Conservation (phyloP, 2,797 vertebrate species). For the Eidolon dupreanum region DNA sequence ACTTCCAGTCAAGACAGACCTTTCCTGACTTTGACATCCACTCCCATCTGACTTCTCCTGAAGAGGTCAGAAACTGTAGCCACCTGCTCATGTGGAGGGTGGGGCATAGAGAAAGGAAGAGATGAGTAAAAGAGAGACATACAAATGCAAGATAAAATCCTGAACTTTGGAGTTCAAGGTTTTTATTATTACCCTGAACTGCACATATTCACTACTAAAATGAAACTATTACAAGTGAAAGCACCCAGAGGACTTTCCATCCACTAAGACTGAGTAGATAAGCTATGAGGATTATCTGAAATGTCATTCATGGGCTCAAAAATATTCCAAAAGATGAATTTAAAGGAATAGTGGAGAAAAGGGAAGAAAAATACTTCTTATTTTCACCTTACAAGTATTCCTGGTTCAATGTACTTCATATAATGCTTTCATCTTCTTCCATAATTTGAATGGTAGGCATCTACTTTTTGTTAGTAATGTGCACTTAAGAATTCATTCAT, state of each 20-base stretch:
- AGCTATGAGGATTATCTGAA: background rate
- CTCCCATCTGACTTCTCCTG: background rate
- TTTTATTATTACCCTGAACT: background rate
- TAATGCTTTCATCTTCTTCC: background rate
- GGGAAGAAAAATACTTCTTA: background rate
- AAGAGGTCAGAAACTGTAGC: background rate
- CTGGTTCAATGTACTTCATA: background rate
- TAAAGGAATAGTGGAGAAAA: background rate
- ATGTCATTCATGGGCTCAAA: background rate
- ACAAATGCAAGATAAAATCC: background rate
- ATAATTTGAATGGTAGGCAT: background rate
- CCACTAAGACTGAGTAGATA: background rate
- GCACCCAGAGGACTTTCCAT: background rate
- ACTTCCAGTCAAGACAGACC: background rate
- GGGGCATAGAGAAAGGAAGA: background rate
- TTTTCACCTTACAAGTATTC: background rate
- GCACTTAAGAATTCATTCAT: background rate
- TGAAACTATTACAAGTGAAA: background rate
- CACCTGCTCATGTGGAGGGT: background rate
- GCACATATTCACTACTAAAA: background rate
- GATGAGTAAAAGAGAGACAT: background rate
- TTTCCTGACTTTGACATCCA: background rate
- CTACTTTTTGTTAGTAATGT: background rate
- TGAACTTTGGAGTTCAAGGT: background rate
- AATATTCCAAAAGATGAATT: background rate